phyloP scores from a whole-genome alignment of 2,888 invertebrate genomes.

The Loripinus fragilis region DNA sequence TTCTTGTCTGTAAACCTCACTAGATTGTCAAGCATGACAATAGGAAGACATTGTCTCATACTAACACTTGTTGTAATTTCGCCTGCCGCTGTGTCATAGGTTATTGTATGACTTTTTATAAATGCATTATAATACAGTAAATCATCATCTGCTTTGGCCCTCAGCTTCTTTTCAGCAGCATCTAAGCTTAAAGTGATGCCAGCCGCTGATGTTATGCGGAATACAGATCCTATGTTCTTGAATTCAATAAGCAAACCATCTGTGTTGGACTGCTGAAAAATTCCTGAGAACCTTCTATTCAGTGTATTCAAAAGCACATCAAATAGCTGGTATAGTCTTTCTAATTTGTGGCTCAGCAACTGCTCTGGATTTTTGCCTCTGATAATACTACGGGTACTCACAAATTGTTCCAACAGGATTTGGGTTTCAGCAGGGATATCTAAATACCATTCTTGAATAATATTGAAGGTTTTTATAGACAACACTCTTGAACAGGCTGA shows the following conservation, averaged over 20 bases:
- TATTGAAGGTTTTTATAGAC: not conserved
- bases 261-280: slow-evolving; percentile 39
- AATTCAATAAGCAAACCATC: slow-evolving; percentile 38
- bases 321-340: slow-evolving; percentile 9
- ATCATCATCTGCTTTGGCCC: slow-evolving; percentile 24
- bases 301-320: slow-evolving; percentile 5
- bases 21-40: slow-evolving; percentile 43
- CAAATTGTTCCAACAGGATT: slow-evolving; percentile 12
- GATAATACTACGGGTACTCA: slow-evolving; percentile 1
- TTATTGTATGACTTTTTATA: slow-evolving; percentile 29
- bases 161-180: slow-evolving; percentile 30
- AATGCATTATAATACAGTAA: slow-evolving; percentile 49
- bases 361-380: not conserved
- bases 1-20: slow-evolving; percentile 35
- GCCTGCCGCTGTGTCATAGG: slow-evolving; percentile 5
- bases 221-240: slow-evolving; percentile 35
- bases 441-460: slow-evolving; percentile 18
- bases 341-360: slow-evolving; percentile 1
- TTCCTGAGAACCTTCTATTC: slow-evolving; percentile 12
- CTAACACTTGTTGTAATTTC: not conserved
- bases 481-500: slow-evolving; percentile 1
- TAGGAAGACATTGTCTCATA: slow-evolving; percentile 33
- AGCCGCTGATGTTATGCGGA: slow-evolving; percentile 28
- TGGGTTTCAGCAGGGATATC: too few species aligned
- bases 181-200: slow-evolving; percentile 30